Conservation (phyloP, 2,797 vertebrate genomes). For the Gila robusta region DNA sequence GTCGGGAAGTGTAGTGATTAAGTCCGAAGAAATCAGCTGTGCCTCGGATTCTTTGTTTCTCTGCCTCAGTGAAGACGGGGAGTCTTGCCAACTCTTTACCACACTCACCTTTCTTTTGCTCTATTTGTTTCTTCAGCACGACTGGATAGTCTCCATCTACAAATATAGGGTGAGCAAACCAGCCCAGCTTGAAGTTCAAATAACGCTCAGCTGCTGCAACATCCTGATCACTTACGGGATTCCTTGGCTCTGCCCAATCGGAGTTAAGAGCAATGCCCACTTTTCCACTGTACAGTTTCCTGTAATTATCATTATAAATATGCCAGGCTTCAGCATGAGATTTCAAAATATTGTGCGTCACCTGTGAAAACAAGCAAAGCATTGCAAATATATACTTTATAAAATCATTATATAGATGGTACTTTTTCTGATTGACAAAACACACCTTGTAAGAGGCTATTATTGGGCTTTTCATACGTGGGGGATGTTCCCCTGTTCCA, state of each 20-base stretch:
- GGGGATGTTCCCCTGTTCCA: conserved; percentile 88
- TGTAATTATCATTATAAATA: conserved; percentile 83
- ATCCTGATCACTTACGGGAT: conserved; percentile 76
- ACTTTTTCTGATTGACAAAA: not conserved
- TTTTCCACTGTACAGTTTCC: conserved; percentile 82
- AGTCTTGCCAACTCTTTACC: conserved; percentile 75
- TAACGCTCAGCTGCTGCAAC: conserved; percentile 86
- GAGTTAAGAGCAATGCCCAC: conserved; percentile 93
- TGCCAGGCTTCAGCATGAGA: conserved; percentile 93
- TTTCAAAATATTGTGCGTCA: conserved; percentile 88
- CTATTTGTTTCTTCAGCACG: conserved; percentile 81
- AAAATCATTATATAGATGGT: not conserved
- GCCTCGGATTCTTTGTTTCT: conserved; percentile 83
- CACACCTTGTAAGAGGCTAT: conserved; percentile 87
- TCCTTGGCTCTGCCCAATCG: conserved; percentile 89
- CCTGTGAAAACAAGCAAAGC: conserved; percentile 72
- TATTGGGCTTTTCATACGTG: conserved; percentile 83
- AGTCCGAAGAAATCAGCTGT: conserved; percentile 94
- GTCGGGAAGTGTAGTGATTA: conserved; percentile 89
- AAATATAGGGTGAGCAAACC: conserved; percentile 96
- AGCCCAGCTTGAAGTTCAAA: conserved; percentile 92
- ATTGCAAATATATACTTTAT: not conserved
- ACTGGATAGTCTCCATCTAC: conserved; percentile 91
- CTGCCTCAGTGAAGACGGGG: conserved; percentile 83
- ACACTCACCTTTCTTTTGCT: conserved; percentile 78